Evolutionary conservation across 2,888 invertebrate species (phyloP).

Genomic region (Pyrocoelia pectoralis): DNA sequence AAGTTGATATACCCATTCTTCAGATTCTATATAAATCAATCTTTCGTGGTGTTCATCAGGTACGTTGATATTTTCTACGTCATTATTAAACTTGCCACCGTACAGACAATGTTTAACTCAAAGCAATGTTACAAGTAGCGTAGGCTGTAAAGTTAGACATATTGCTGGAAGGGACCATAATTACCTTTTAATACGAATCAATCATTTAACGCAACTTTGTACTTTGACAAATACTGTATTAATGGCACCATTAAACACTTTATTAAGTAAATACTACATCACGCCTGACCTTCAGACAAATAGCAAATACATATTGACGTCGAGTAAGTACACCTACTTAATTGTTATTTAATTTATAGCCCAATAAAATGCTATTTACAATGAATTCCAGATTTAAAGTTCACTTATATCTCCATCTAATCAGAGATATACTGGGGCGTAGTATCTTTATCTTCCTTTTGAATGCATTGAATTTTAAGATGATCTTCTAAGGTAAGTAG

Average conservation of each 20-base stretch:
- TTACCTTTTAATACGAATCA: background rate
- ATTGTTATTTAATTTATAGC: constrained; percentile 30
- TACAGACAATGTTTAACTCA: no score
- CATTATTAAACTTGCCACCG: no score
- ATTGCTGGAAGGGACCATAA: background rate
- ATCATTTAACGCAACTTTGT: background rate
- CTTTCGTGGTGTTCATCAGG: no score
- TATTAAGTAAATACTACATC: constrained; percentile 23
- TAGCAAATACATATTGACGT: constrained; percentile 22
- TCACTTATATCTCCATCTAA: constrained; percentile 9
- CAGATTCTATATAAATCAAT: no score
- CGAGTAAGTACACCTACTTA: constrained; percentile 28
- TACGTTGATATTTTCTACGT: no score
- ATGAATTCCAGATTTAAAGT: constrained; percentile 16
- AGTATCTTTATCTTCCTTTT: background rate
- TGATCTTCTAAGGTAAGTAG: background rate
- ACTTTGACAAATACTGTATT: constrained; percentile 22
- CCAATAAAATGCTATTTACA: constrained; percentile 22
- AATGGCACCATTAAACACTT: constrained; percentile 20
- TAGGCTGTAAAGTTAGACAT: background rate
- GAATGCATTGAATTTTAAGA: background rate
- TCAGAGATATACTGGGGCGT: background rate
- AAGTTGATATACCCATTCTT: no score
- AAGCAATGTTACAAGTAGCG: background rate
- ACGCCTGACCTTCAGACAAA: constrained; percentile 26